Percentiles rank a stretch among this genome's conserved stretches.
Evolutionary conservation across 2,797 vertebrate species (phyloP).

Genomic region (Myiotriccus ornatus): DNA sequence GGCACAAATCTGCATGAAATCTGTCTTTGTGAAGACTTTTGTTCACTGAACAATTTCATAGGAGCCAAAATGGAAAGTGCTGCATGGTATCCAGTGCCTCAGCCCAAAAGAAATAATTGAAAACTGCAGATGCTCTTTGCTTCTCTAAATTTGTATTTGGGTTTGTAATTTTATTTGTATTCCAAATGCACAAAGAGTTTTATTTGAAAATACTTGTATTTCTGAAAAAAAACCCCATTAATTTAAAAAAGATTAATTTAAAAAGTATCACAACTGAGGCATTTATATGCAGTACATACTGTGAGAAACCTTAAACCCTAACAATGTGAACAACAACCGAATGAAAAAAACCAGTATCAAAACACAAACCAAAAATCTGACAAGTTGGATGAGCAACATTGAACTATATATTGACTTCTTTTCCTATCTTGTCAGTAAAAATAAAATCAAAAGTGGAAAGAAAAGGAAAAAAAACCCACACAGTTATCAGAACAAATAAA

Average conservation of each 20-base stretch:
- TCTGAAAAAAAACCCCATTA: background rate
- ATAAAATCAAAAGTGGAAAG: slow-evolving; percentile 1
- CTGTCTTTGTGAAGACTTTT: background rate
- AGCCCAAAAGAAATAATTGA: background rate
- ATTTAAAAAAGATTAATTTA: background rate
- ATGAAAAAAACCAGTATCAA: background rate
- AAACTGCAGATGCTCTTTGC: background rate
- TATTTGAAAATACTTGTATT: background rate
- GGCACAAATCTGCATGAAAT: background rate
- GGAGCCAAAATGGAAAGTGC: background rate
- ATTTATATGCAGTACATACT: background rate
- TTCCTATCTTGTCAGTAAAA: slow-evolving; percentile 22
- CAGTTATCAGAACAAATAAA: slow-evolving; percentile 3
- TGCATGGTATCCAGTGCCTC: background rate
- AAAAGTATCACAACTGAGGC: background rate
- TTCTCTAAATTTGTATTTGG: background rate
- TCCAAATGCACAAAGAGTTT: background rate
- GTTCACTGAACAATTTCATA: background rate
- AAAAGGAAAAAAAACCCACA: background rate
- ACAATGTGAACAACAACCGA: background rate
- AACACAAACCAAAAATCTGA: slow-evolving; percentile 5
- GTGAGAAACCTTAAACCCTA: background rate
- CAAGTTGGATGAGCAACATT: slow-evolving; percentile 1
- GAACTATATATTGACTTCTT: slow-evolving; percentile 8
- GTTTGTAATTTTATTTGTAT: background rate